phyloP scores from a whole-genome alignment of 1,140 invertebrate genomes.

The Heliconius congener region DNA sequence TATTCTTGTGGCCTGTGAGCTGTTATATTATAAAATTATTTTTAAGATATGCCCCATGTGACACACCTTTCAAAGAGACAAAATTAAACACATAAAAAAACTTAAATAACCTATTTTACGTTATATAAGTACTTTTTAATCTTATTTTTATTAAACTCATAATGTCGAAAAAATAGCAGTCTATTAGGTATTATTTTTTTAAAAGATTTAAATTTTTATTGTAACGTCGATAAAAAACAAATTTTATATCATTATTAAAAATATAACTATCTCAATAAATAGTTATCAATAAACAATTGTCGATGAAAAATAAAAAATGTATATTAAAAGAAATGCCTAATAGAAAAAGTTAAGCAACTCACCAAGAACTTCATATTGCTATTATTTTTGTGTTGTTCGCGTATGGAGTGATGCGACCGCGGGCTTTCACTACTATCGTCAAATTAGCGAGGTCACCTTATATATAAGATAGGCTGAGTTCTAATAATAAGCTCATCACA shows the following conservation, averaged over 20 bases:
- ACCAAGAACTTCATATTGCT: constrained; percentile 47
- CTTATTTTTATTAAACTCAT: too few relatives aligned
- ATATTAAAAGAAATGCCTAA: not conserved
- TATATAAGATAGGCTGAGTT: constrained; percentile 37
- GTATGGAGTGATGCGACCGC: not conserved
- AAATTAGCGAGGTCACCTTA: constrained; percentile 12
- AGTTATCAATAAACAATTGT: not conserved
- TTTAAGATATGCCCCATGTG: too few relatives aligned
- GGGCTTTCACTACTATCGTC: constrained; percentile 32
- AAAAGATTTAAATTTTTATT: not conserved
- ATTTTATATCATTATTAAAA: too few relatives aligned
- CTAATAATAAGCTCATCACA: constrained; percentile 34
- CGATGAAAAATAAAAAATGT: not conserved
- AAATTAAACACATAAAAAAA: too few relatives aligned
- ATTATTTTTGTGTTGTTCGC: not conserved
- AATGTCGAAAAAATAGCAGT: too few relatives aligned
- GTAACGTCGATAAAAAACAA: too few relatives aligned
- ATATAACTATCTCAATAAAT: not conserved
- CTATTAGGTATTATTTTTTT: too few relatives aligned
- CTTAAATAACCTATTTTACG: too few relatives aligned
- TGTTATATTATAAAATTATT: too few relatives aligned
- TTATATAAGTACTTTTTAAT: too few relatives aligned
- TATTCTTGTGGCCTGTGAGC: too few relatives aligned
- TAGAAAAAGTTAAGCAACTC: constrained; percentile 30
- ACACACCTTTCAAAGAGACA: too few relatives aligned